Evolutionary conservation across 2,113 vertebrate species (phyloP).

Genomic region (Chlorodrepanis virens): DNA sequence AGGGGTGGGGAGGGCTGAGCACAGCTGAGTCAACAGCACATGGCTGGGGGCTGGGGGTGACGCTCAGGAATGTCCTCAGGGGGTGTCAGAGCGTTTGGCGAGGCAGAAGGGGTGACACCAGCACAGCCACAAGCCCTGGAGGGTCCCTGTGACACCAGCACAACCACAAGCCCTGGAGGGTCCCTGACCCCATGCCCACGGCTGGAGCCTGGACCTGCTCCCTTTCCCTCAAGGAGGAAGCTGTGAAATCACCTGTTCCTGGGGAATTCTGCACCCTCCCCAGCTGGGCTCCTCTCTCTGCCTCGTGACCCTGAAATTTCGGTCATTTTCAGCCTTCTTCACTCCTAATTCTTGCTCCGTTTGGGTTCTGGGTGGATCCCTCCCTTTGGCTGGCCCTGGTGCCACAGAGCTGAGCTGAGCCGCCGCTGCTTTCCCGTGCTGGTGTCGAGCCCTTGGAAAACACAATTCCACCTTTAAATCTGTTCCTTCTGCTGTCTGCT

Average conservation of each 20-base stretch:
- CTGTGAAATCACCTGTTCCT: neutral
- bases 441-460: neutral
- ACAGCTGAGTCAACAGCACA: conserved; percentile 45
- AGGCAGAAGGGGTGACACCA: neutral
- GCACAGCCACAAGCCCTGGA: neutral
- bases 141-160: neutral
- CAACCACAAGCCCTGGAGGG: too few species aligned
- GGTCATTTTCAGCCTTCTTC: neutral
- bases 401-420: neutral
- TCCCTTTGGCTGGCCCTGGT: neutral
- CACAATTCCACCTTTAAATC: accelerated
- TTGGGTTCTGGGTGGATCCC: neutral
- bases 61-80: neutral
- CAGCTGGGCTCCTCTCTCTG: neutral
- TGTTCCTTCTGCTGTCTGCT: neutral
- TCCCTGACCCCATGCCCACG: accelerated
- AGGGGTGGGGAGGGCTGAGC: conserved; percentile 16
- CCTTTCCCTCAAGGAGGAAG: neutral
- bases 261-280: neutral
- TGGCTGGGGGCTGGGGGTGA: neutral
- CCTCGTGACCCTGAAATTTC: accelerated
- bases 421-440: neutral
- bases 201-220: neutral
- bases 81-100: neutral
- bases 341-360: neutral